Percentiles rank a stretch among this genome's conserved stretches.
These are phyloP conservation scores for Trisateles emortualis DNA, from an alignment of 2,888 invertebrate species.

Conservation along the genomic window DNA sequence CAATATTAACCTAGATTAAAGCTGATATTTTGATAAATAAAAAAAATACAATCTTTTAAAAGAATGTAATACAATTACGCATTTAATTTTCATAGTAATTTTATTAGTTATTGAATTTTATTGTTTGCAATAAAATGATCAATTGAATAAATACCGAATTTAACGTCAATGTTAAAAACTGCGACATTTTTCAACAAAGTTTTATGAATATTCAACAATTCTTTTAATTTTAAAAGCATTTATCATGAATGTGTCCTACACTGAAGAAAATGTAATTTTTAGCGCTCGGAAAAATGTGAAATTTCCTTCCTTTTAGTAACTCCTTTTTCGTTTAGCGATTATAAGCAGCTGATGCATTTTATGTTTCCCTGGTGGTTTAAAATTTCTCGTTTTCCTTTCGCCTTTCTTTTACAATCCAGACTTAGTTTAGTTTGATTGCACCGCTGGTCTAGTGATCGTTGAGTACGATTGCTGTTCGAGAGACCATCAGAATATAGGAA, in stretches of 20 bases:
- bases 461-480: no score
- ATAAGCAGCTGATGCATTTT: neutral
- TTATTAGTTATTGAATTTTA: neutral
- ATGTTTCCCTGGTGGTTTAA: neutral
- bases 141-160: constrained; percentile 4
- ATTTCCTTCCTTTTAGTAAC: neutral
- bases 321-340: neutral
- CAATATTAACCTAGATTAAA: no score
- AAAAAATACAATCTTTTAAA: no score
- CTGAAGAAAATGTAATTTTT: constrained; percentile 5
- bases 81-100: no score
- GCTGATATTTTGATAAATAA: no score
- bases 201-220: constrained; percentile 8
- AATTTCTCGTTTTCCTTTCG: neutral
- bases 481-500: no score
- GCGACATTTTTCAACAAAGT: constrained; percentile 1
- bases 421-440: no score
- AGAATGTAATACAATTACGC: no score
- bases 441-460: no score
- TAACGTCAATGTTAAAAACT: no score
- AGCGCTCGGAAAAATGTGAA: neutral
- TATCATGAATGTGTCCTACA: constrained; percentile 3
- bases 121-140: no score
- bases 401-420: neutral
- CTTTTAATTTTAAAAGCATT: constrained; percentile 9